These are phyloP conservation scores for Folsomia manolachei DNA, from an alignment of 2,888 invertebrate genomes.

Conservation along the genomic window DNA sequence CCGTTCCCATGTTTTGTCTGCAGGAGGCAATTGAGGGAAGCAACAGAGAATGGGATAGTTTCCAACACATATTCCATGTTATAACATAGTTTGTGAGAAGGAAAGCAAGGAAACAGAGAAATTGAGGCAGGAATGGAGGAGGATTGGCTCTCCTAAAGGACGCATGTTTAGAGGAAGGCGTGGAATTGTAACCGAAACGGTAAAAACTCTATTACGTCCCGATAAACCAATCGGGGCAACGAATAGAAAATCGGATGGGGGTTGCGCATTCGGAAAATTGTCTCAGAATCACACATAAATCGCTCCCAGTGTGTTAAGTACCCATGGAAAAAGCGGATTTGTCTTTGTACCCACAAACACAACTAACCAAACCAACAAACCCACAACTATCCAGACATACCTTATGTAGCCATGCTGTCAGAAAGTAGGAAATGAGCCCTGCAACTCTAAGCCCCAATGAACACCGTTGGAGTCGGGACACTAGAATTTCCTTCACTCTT, in stretches of 20 bases:
- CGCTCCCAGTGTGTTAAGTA: conserved; percentile 49
- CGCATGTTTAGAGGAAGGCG: conserved; percentile 51
- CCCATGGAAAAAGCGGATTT: conserved; percentile 43
- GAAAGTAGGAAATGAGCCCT: too few species aligned
- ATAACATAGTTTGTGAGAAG: not conserved
- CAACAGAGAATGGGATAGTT: too few species aligned
- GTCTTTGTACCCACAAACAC: conserved; percentile 9
- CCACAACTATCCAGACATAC: not conserved
- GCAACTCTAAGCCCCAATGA: too few species aligned
- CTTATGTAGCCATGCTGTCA: not conserved
- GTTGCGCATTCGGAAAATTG: conserved; percentile 51
- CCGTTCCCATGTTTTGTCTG: not conserved
- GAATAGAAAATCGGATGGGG: conserved; percentile 48
- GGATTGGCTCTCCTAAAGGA: conserved; percentile 45
- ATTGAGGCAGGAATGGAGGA: conserved; percentile 13
- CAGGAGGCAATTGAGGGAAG: not conserved
- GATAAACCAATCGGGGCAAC: conserved; percentile 51
- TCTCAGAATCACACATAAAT: conserved; percentile 47
- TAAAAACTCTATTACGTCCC: conserved; percentile 51
- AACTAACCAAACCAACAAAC: not conserved
- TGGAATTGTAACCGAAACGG: conserved; percentile 51
- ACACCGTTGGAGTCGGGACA: too few species aligned
- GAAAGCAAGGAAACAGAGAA: conserved; percentile 16
- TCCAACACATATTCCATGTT: too few species aligned
- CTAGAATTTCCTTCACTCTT: not conserved